A percentile compares a stretch with the other conserved stretches of the same genome.
phyloP scores from a whole-genome alignment of 2,797 vertebrate species.

The Cynopterus sphinx region DNA sequence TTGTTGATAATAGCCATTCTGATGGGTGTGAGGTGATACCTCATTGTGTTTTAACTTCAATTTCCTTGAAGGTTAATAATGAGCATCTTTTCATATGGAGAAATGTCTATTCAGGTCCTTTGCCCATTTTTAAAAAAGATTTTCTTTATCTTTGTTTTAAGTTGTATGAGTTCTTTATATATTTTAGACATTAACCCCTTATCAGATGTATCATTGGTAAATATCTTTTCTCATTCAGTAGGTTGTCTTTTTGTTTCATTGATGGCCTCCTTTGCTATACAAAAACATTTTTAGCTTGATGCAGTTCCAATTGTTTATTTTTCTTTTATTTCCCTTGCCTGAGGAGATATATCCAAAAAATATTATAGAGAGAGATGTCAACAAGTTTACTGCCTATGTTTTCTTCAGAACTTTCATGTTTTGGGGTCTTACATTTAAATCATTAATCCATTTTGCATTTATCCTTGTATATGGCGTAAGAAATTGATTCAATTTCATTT shows the following conservation, averaged over 20 bases:
- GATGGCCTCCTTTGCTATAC: background rate
- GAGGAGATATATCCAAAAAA: background rate
- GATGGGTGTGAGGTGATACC: background rate
- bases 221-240: background rate
- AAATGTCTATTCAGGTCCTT: background rate
- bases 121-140: background rate
- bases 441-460: background rate
- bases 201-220: background rate
- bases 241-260: background rate
- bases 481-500: background rate
- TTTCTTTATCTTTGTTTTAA: background rate
- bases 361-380: background rate
- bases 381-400: background rate
- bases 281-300: background rate
- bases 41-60: background rate
- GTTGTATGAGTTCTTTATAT: background rate
- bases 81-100: background rate
- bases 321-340: background rate
- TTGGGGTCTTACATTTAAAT: background rate
- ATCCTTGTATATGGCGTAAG: background rate
- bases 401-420: background rate
- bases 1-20: background rate
- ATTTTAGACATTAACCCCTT: background rate
- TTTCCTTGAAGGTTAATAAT: background rate
- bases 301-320: background rate